A percentile compares a stretch with the other conserved stretches of the same genome.
Conservation (phyloP, 2,113 vertebrate genomes). For the Nannospalax galili region DNA sequence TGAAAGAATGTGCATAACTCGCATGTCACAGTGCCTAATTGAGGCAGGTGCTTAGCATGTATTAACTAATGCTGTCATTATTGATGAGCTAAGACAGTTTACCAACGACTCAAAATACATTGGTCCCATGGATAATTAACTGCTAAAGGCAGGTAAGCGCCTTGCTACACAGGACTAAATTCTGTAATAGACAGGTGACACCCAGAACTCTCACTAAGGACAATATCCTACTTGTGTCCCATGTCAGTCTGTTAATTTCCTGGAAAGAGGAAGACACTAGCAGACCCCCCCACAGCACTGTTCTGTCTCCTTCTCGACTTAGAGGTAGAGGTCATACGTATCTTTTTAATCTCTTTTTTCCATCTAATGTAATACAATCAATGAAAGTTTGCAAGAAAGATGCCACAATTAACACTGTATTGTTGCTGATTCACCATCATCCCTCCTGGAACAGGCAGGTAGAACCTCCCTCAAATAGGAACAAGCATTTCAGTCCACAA, state of each 20-base stretch:
- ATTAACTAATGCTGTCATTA: background rate
- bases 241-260: background rate
- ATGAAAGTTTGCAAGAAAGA: background rate
- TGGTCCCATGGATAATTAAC: background rate
- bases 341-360: too few species aligned
- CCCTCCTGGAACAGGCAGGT: background rate
- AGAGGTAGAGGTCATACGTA: background rate
- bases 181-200: background rate
- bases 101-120: background rate
- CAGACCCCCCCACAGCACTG: background rate
- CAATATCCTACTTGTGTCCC: fast-evolving
- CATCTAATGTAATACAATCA: background rate
- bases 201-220: background rate
- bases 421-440: background rate
- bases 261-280: background rate
- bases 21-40: background rate
- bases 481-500: background rate
- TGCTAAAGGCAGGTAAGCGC: background rate
- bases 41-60: background rate
- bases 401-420: background rate
- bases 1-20: background rate
- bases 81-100: background rate
- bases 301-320: background rate
- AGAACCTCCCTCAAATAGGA: background rate
- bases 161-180: background rate